Base-by-base conservation (phyloP, 2,113 vertebrate genomes). In the Corydoras maculifer region DNA sequence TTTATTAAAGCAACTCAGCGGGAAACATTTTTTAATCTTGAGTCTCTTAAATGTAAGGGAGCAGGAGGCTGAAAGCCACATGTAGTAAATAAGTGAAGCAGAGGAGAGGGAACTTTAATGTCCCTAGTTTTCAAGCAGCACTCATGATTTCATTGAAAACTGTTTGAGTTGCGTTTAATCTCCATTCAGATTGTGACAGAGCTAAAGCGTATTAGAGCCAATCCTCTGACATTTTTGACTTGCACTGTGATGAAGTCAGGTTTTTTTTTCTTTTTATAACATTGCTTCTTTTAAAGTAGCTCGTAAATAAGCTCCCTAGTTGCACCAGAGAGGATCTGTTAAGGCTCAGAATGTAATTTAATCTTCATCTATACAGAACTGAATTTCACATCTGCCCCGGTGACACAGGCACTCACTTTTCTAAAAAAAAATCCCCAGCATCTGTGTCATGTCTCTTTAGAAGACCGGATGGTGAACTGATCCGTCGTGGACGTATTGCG, bases 311-410 rank as follows among this genome's bases (percentile, higher is more conserved):
- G 69, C 64, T 13, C 60, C 61, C 9, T n/a, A 72, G 62, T 78
- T 65, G 11, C 54, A 55, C 25, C 50, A 62, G 61, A 65, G 73
- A 72, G 59, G 62, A 72, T 68, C 48, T 69, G 58, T 65, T 61
- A 69, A 72, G 59, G 63, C 64, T 64, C 58, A 69, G 65, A 72
- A 65, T 68, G 69, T 71, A 74, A 64, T 72, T 75, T 70, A 72
- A 75, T 61, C 69, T 75, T 53, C 54, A 58, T 50, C 60, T 67
- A 68, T 35, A 32, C 69, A 72, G 73, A 72, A 62, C 62, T 49
- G 65, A 15, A 68, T 58, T 48, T 57, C 53, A 32, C 31, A 43
- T 43, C n/a, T 31, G 54, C 35, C 57, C 54, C 2, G 13, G 12
- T 13, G 54, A 58, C 55, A 58, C 5, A 58, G 35, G 35, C 35